Evolutionary conservation across 2,113 vertebrate species (phyloP).

Genomic region (Salminus brasiliensis): DNA sequence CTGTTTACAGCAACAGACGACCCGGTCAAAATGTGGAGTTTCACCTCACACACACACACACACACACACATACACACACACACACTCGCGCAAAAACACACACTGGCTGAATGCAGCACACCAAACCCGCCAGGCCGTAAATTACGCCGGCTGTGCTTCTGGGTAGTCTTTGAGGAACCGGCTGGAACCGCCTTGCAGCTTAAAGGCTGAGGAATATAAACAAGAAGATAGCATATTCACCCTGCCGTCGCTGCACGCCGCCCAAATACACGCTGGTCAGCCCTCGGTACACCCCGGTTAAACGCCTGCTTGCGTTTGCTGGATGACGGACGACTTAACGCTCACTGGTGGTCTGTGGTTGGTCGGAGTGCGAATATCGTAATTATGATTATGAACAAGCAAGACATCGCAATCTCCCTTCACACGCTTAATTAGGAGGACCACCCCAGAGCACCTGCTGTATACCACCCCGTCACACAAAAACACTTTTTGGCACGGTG

Average conservation of each 20-base stretch:
- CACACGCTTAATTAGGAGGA: too few species aligned
- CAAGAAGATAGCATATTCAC: background rate
- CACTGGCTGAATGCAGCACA: background rate
- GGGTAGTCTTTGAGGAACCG: background rate
- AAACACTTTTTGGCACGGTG: too few species aligned
- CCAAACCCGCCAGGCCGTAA: background rate
- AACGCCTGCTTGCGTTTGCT: background rate
- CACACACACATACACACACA: background rate
- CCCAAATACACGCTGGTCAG: background rate
- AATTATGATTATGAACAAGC: too few species aligned
- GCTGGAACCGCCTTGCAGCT: background rate
- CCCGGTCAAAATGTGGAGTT: constrained; percentile 3
- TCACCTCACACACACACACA: background rate
- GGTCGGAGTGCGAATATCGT: too few species aligned
- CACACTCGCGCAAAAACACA: background rate
- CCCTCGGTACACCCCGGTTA: background rate
- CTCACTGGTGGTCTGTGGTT: too few species aligned
- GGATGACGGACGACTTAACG: too few species aligned
- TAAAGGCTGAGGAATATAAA: background rate
- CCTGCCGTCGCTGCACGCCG: background rate
- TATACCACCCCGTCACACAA: too few species aligned
- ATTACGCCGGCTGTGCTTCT: background rate
- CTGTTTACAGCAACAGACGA: constrained; percentile 4
- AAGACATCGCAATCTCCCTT: too few species aligned
- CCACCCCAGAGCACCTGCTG: too few species aligned